Evolutionary conservation across 2,797 vertebrate species (phyloP).

Genomic region (Podargus strigoides): DNA sequence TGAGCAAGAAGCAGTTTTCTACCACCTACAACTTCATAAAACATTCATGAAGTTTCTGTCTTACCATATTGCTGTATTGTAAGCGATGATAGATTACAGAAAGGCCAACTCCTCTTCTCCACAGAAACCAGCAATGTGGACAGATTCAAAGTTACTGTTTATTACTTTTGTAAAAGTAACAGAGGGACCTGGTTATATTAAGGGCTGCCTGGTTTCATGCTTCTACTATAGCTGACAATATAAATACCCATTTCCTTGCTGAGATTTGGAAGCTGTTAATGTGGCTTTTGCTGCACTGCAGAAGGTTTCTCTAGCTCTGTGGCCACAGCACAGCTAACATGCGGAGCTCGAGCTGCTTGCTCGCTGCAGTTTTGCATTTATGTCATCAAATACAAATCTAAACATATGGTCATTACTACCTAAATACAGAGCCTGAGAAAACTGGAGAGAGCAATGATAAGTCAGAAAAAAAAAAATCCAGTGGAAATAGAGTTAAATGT

Average conservation of each 20-base stretch:
- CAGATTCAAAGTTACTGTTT: not conserved
- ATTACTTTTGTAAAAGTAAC: not conserved
- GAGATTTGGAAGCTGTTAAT: not conserved
- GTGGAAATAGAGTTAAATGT: constrained; percentile 40
- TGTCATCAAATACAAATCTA: not conserved
- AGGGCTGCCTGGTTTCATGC: not conserved
- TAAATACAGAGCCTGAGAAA: not conserved
- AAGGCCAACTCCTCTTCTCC: not conserved
- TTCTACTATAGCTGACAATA: not conserved
- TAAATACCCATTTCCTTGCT: not conserved
- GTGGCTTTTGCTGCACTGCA: not conserved
- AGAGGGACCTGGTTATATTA: not conserved
- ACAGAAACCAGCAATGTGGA: not conserved
- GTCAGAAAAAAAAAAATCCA: not conserved
- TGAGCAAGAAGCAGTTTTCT: constrained; percentile 6
- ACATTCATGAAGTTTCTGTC: not conserved
- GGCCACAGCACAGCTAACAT: not conserved
- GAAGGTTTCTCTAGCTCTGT: not conserved
- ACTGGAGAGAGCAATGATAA: not conserved
- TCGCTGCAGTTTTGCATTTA: not conserved
- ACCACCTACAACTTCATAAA: constrained; percentile 3
- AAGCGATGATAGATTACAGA: not conserved
- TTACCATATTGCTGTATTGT: not conserved
- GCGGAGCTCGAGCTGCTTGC: not conserved
- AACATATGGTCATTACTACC: constrained; percentile 1